Conservation (phyloP, 2,113 vertebrate species). For the Ondatra zibethicus region DNA sequence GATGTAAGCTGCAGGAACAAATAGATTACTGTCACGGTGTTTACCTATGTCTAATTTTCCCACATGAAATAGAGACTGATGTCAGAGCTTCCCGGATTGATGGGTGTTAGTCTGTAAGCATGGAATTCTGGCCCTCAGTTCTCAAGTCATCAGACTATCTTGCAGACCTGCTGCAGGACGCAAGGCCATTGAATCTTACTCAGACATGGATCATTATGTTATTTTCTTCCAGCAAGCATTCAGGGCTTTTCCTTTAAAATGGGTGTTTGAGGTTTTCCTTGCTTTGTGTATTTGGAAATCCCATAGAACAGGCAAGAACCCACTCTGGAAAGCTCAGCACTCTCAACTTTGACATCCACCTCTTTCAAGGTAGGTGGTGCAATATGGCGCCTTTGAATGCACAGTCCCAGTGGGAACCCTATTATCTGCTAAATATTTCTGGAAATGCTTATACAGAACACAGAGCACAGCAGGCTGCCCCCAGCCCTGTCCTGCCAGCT, state of each 20-base stretch:
- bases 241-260: conserved; percentile 52
- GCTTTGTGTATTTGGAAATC: conserved; percentile 50
- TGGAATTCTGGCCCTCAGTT: conserved; percentile 74
- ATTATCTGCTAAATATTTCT: conserved; percentile 80
- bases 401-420: conserved; percentile 61
- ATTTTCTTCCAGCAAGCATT: conserved; percentile 41
- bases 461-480: conserved; percentile 56
- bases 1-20: not conserved
- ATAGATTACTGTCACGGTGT: conserved; percentile 36
- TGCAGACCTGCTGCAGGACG: conserved; percentile 56
- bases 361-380: conserved; percentile 65
- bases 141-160: conserved; percentile 72
- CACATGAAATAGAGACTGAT: conserved; percentile 54
- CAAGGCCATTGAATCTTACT: conserved; percentile 66
- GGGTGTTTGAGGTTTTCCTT: not conserved
- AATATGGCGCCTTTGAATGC: conserved; percentile 67
- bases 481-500: conserved; percentile 31
- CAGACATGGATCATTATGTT: conserved; percentile 46
- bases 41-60: conserved; percentile 54
- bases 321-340: conserved; percentile 19
- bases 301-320: conserved; percentile 8
- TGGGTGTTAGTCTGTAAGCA: conserved; percentile 68
- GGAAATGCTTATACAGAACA: conserved; percentile 71
- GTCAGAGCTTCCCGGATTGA: conserved; percentile 71
- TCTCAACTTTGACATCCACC: conserved; percentile 40